Base-by-base conservation (phyloP, 2,888 invertebrate genomes). In the Pediacus dermestoides region DNA sequence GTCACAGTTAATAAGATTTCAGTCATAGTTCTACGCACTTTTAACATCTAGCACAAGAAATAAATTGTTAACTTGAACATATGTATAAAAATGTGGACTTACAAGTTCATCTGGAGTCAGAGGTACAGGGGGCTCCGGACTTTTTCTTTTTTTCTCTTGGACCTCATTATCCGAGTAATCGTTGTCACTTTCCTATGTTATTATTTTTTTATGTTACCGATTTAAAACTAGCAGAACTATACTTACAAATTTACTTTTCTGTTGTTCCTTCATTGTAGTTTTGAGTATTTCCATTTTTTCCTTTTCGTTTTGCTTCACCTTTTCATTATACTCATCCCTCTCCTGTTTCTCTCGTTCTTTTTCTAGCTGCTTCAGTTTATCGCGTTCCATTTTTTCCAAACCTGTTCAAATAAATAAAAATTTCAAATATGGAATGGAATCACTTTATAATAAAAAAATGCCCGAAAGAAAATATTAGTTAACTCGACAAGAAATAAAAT, bases 311-410 rank as follows among this genome's bases (percentile, higher is more conserved):
- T 72, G 63, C 48, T 74, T 75, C 32, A 73, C 65, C 48, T 74
- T 73, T 46, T 73, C 71, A n/a, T 73, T 60, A 60, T 70, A 70
- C 55, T 76, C 78, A 53, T 82, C 81, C 34, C 78, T 73, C 46
- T 80, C 77, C 49, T 77, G 75, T 57, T 77, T 75, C 53, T 82
- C 80, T 46, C 82, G 75, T 58, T 87, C 85, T 35, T 81, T 80
- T 62, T 93, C 92, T 52, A 89, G 75, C 48, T 92, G 91, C 57
- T 82, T 86, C 59, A 83, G 81, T 61, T 94, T 93, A 55, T 95
- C 93, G 13, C 88, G 77, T 67, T 97, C 96, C 91, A 96, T 95
- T 74, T 96, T 96, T 64, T 96, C 96, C 51, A 97, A 71, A 16
- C 95, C 95, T 76, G 77, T 75, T 48, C 8, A 16, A 25, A 25